Conservation (phyloP, 2,888 invertebrate species). For the Tanypteryx hageni region DNA sequence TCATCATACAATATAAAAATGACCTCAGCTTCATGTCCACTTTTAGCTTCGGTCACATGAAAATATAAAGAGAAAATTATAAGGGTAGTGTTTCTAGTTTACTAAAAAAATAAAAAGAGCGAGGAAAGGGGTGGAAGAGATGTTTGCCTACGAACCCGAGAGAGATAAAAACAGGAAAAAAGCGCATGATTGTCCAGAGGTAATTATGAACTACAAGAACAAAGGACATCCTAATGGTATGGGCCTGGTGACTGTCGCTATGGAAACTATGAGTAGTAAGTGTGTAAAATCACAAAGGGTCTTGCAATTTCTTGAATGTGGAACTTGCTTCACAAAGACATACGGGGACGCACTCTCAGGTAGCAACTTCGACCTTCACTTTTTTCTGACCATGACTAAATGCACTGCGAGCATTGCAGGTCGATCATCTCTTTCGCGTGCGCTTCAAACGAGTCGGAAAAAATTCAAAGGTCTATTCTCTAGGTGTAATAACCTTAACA, state of each 20-base stretch:
- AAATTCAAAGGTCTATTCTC: too few relatives aligned
- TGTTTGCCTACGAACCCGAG: too few relatives aligned
- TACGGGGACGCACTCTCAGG: too few relatives aligned
- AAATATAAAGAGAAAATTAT: neutral
- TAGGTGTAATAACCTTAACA: too few relatives aligned
- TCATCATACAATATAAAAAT: too few relatives aligned
- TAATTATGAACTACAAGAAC: neutral
- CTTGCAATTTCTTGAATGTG: neutral
- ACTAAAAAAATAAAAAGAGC: neutral
- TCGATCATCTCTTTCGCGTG: too few relatives aligned
- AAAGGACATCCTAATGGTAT: neutral
- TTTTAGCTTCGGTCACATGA: conserved; percentile 13
- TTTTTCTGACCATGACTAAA: too few relatives aligned
- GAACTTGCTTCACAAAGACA: neutral
- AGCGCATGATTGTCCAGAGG: neutral
- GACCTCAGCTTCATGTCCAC: neutral
- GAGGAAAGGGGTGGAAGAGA: neutral
- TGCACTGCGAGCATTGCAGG: too few relatives aligned
- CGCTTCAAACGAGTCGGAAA: too few relatives aligned
- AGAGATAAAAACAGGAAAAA: neutral
- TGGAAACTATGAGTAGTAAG: neutral
- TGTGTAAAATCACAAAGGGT: neutral
- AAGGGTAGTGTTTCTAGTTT: neutral
- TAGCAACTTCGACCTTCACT: too few relatives aligned
- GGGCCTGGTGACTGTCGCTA: neutral